Conservation (phyloP, 2,888 invertebrate genomes). For the Lamellibrachia satsuma region DNA sequence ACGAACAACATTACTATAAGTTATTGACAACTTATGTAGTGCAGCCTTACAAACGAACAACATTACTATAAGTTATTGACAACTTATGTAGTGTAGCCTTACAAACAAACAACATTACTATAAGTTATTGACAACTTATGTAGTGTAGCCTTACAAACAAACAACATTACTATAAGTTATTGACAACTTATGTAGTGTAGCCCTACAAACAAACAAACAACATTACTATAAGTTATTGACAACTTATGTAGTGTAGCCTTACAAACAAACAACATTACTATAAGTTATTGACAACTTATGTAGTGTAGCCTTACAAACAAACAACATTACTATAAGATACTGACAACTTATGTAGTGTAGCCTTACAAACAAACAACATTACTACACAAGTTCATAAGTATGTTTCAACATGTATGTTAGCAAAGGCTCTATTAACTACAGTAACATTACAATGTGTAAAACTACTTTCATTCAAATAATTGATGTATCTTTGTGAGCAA, state of each 20-base stretch:
- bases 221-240: no score
- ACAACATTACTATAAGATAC: no score
- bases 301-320: slow-evolving; percentile 80
- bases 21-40: slow-evolving; percentile 86
- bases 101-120: slow-evolving; percentile 75
- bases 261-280: slow-evolving; percentile 75
- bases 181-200: slow-evolving; percentile 87
- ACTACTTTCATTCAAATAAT: not conserved
- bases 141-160: slow-evolving; percentile 80
- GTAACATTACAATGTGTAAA: not conserved
- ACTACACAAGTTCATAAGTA: not conserved
- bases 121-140: slow-evolving; percentile 89
- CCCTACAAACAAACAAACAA: slow-evolving; percentile 75
- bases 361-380: slow-evolving; percentile 71
- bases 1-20: no score
- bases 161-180: no score
- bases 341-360: slow-evolving; percentile 87
- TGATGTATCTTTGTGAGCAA: not conserved
- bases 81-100: slow-evolving; percentile 86
- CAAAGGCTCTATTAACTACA: not conserved
- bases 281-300: slow-evolving; percentile 89
- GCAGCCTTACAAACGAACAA: slow-evolving; percentile 79
- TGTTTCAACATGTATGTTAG: not conserved
- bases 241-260: slow-evolving; percentile 86
- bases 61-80: no score